Evolutionary conservation across 2,113 vertebrate genomes (phyloP).

Genomic region (Agelaius tricolor): DNA sequence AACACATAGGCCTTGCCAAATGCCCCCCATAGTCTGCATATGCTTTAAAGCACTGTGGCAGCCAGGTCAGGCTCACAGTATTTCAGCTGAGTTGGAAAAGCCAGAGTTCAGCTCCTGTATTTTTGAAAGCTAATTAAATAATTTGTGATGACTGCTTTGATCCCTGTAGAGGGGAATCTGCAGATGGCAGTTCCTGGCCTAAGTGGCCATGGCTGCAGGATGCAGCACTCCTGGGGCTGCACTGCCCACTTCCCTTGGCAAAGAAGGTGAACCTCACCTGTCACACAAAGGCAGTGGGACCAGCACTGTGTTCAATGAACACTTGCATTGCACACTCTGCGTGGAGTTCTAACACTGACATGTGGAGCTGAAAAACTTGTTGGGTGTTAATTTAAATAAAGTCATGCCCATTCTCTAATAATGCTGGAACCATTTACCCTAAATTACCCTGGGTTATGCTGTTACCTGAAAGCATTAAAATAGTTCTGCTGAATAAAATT

Average conservation of each 20-base stretch:
- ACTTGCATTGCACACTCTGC: background rate
- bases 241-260: background rate
- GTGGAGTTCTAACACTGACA: background rate
- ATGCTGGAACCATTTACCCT: background rate
- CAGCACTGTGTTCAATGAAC: background rate
- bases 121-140: slow-evolving; percentile 69
- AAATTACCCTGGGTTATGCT: background rate
- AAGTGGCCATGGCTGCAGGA: background rate
- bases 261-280: background rate
- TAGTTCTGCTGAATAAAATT: background rate
- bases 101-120: slow-evolving; percentile 47
- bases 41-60: background rate
- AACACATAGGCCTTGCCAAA: background rate
- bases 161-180: background rate
- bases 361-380: background rate
- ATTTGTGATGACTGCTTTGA: slow-evolving; percentile 59
- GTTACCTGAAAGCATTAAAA: background rate
- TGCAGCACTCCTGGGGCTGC: background rate
- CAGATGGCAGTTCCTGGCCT: slow-evolving; percentile 45
- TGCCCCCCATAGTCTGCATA: background rate
- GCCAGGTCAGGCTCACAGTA: background rate
- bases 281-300: background rate
- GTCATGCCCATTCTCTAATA: background rate
- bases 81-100: slow-evolving; percentile 47
- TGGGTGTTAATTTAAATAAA: background rate